phyloP scores from a whole-genome alignment of 2,113 vertebrate species.

The Pelodiscus sinensis region DNA sequence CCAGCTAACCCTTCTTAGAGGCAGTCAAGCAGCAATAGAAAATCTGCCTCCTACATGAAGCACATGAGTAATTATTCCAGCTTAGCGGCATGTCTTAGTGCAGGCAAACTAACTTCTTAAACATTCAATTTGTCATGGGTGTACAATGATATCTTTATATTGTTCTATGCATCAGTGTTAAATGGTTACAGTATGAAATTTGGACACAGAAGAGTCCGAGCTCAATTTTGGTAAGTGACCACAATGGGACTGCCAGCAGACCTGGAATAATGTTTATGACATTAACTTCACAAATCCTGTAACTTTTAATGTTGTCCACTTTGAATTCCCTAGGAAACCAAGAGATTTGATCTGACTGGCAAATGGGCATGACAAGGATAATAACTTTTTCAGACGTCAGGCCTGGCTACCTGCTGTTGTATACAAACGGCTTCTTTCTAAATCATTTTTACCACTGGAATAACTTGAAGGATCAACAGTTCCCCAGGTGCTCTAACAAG shows the following conservation, averaged over 20 bases:
- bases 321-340: constrained; percentile 67
- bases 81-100: constrained; percentile 67
- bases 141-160: background rate
- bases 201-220: background rate
- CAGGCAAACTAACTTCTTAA: constrained; percentile 46
- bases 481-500: constrained; percentile 34
- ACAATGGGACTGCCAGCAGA: constrained; percentile 14
- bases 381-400: constrained; percentile 74
- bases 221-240: background rate
- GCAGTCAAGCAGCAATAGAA: constrained; percentile 75
- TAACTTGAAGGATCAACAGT: constrained; percentile 40
- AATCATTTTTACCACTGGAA: constrained; percentile 28
- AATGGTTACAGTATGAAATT: background rate
- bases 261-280: background rate
- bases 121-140: constrained; percentile 69
- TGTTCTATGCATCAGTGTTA: background rate
- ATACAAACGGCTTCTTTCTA: constrained; percentile 36
- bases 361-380: constrained; percentile 70
- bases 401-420: constrained; percentile 70
- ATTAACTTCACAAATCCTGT: constrained; percentile 63
- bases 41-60: constrained; percentile 73
- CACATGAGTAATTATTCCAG: constrained; percentile 77
- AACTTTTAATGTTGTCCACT: constrained; percentile 30
- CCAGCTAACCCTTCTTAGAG: constrained; percentile 76
- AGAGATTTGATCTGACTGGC: constrained; percentile 50